Evolutionary conservation across 2,113 vertebrate species (phyloP).

Genomic region (Osmerus mordax): DNA sequence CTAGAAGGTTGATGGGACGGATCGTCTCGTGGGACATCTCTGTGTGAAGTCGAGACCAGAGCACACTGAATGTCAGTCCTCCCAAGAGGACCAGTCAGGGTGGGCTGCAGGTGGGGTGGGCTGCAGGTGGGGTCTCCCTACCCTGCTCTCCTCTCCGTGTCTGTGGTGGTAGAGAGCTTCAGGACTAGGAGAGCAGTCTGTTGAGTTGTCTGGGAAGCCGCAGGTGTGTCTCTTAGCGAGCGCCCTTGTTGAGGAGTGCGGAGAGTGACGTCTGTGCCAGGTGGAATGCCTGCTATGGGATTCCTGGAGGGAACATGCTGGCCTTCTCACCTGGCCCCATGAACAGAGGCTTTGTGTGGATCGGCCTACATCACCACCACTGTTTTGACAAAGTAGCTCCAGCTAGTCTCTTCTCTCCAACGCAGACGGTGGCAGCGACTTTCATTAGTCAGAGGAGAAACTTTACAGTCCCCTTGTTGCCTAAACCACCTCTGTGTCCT

Average conservation of each 20-base stretch:
- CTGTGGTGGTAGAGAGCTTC: not conserved
- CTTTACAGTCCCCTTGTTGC: not conserved
- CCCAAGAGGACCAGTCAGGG: no score
- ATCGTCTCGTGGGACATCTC: no score
- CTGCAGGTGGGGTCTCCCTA: not conserved
- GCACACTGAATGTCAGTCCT: no score
- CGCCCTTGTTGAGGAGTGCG: conserved; percentile 2
- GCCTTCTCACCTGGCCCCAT: conserved; percentile 20
- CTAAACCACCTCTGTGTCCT: not conserved
- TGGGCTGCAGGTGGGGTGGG: not conserved
- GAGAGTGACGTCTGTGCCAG: not conserved
- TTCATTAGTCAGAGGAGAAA: not conserved
- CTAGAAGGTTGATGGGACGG: no score
- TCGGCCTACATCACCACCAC: not conserved
- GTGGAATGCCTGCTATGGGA: conserved; percentile 39
- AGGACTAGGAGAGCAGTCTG: not conserved
- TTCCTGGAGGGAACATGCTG: not conserved
- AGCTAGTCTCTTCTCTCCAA: not conserved
- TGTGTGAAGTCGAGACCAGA: no score
- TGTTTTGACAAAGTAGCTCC: not conserved
- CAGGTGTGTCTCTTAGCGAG: not conserved
- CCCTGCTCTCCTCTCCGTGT: not conserved
- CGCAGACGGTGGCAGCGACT: not conserved
- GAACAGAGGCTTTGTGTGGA: conserved; percentile 29
- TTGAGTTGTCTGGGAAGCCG: not conserved